Evolutionary conservation across 1,140 invertebrate genomes (phyloP).

Genomic region (Drosophila repleta): DNA sequence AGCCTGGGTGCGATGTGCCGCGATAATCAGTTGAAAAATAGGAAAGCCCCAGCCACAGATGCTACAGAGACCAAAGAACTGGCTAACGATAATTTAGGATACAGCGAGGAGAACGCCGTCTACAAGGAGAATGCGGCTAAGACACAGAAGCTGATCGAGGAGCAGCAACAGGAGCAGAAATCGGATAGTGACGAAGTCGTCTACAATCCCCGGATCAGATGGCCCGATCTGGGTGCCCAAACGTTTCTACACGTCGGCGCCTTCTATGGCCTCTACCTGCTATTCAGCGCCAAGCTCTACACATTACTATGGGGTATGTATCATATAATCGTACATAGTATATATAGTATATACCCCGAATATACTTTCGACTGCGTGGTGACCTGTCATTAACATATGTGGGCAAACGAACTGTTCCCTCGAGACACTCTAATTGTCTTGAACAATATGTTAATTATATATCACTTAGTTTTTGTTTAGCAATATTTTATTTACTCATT

Average conservation of each 20-base stretch:
- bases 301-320: conserved; percentile 90
- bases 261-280: conserved; percentile 89
- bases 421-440: conserved; percentile 45
- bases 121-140: conserved; percentile 65
- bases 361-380: conserved; percentile 1
- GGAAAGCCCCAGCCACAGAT: conserved; percentile 33
- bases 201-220: conserved; percentile 87
- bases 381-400: conserved; percentile 41
- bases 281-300: conserved; percentile 87
- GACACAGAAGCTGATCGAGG: conserved; percentile 5
- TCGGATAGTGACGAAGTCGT: conserved; percentile 43
- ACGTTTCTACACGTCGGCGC: conserved; percentile 88
- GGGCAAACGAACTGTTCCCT: conserved; percentile 13
- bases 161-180: conserved; percentile 8
- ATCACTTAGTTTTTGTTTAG: conserved; percentile 13
- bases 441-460: conserved; percentile 44
- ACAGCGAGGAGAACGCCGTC: conserved; percentile 75
- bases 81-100: conserved; percentile 64
- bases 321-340: conserved; percentile 11
- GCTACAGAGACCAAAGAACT: conserved; percentile 47
- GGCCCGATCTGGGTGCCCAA: conserved; percentile 89
- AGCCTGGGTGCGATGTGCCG: conserved; percentile 37
- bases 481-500: conserved; percentile 7
- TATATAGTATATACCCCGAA: conserved; percentile 1
- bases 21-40: conserved; percentile 47